Evolutionary conservation across 2,888 invertebrate species (phyloP), one percentile per base, ranked within the genome.

Genomic region (Neuroscelio doddi): DNA sequence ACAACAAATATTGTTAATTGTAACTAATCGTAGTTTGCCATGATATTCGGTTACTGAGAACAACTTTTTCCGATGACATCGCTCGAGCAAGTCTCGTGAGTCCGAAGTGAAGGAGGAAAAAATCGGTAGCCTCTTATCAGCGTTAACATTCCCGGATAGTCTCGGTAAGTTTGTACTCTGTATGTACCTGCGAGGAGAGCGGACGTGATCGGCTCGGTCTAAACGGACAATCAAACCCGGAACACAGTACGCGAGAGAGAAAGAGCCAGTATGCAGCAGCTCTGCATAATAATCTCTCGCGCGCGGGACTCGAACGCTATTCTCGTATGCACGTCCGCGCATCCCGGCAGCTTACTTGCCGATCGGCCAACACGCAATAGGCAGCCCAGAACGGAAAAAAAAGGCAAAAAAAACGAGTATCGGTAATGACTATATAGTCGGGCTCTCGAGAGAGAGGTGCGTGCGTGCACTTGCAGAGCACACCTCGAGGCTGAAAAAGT

Each of bases 161-260:
- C 52, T 44, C 24, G 44, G 57, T 53, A 58, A 62, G 67, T 69
- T 61, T 52, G 61, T 53, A 64, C 63, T 58, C 58, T 55, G 57
- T 62, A 56, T 38, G 32, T 30, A 53, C 44, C 44, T 55, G 53
- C 45, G 55, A 41, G 51, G 39, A 45, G 57, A 49, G 57, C 44
- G 56, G 61, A 61, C 46, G 44, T 46, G 65, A 68, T 63, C 67
- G 55, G 55, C 49, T 56, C 59, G 46, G 55, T 63, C 64, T 66
- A 66, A 68, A 68, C 53, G 67, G 70, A 72, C 76, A 72, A 73
- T 74, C 76, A 69, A 65, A 75, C 73, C 76, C 72, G 74, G 73
- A 72, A 73, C 72, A 63, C 49, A 39, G 65, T 67, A 70, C 68
- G 61, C 59, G 64, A 39, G 44, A 17, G 26, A 53, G 14, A 8